Base-by-base conservation (phyloP, 2,113 vertebrate genomes). In the Serinus canaria region DNA sequence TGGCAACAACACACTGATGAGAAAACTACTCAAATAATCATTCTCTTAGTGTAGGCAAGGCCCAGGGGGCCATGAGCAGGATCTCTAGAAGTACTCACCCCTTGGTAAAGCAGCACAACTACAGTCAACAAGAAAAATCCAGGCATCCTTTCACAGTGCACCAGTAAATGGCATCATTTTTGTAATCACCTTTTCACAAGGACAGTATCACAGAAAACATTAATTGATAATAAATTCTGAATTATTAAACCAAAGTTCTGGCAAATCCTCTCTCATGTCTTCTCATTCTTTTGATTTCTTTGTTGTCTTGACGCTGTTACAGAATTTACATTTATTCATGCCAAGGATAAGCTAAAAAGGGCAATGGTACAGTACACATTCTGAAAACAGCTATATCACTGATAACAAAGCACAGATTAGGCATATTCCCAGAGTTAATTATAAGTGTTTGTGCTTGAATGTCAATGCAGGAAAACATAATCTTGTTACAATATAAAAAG, bases 401-500 rank as follows among this genome's bases (percentile, higher is more conserved):
- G 90, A 95, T 93, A 97, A 92, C 18, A 75, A 77, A 69, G 69
- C 83, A 83, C 73, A 81, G 55, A 53, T 95, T 90, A 86, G 53
- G 95, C 83, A 87, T 70, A 94, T 78, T 88, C 84, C 89, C 52
- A 84, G 79, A 83, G 90, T 93, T 97, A 97, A 95, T 96, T 92
- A 88, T 69, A 89, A 92, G 81, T 94, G 92, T 96, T 97, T 96
- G 76, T 94, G 92, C 87, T 83, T 96, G 87, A 89, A 95, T 89
- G 73, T 95, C 90, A 95, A 49, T 31, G 89, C 83, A 96, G 89
- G 94, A 89, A 96, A 94, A 94, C 66, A 93, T 92, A 96, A 97
- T 97, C 94, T 96, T 95, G 88, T 97, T 96, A 94, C 66, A 93
- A 87, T 96, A 90, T 90, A 92, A 91, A 95, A 97, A 94, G 79